These are phyloP conservation scores for Nycticebus coucang DNA, from an alignment of 2,113 vertebrate genomes.

Conservation along the genomic window DNA sequence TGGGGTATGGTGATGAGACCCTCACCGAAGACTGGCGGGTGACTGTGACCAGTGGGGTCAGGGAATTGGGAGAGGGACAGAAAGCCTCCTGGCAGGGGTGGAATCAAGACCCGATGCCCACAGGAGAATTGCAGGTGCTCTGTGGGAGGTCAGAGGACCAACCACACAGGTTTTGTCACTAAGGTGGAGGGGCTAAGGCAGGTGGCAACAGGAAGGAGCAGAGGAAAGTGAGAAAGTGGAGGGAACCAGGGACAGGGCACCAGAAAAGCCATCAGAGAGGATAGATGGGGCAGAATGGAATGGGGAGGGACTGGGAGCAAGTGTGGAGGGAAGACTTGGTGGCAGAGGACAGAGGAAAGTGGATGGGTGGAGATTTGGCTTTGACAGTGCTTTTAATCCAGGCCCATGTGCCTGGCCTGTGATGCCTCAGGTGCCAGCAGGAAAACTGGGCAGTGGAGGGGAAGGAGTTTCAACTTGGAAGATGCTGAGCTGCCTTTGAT, in stretches of 20 bases:
- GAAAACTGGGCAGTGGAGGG: not conserved
- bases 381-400: not conserved
- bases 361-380: not conserved
- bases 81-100: not conserved
- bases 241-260: not conserved
- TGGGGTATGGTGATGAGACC: not conserved
- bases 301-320: not conserved
- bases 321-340: not conserved
- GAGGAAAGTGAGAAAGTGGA: not conserved
- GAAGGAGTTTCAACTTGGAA: not conserved
- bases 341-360: not conserved
- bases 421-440: not conserved
- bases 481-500: conserved; percentile 11
- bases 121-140: not conserved
- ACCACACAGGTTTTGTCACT: not conserved
- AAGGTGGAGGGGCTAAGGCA: not conserved
- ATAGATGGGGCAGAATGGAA: not conserved
- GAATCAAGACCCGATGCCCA: not conserved
- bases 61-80: not conserved
- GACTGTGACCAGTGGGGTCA: not conserved
- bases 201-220: not conserved
- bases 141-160: not conserved
- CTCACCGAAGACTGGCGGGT: not conserved
- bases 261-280: not conserved
- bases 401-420: not conserved